Conservation (phyloP, 2,888 invertebrate genomes). For the Trichopoda pennipes region DNA sequence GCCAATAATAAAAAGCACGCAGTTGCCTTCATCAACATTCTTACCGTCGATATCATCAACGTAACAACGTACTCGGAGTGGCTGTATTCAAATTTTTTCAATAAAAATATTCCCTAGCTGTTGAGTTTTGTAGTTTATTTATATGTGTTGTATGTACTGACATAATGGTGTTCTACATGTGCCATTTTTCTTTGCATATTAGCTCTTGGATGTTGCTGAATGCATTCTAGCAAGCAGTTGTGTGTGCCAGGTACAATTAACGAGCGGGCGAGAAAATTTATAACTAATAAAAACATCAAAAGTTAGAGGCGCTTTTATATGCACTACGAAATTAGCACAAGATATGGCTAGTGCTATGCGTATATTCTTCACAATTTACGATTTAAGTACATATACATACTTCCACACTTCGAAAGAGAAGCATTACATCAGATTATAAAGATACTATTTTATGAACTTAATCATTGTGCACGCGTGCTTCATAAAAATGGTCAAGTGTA, state of each 20-base stretch:
- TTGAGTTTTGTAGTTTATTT: constrained; percentile 62
- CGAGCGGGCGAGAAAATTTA: constrained; percentile 50
- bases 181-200: constrained; percentile 15
- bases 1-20: constrained; percentile 3
- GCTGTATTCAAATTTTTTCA: constrained; percentile 75
- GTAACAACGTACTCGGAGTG: constrained; percentile 43
- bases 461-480: constrained; percentile 34
- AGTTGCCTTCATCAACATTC: constrained; percentile 38
- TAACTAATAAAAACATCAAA: constrained; percentile 56
- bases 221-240: constrained; percentile 9
- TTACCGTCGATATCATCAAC: constrained; percentile 37
- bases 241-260: constrained; percentile 44
- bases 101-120: constrained; percentile 78
- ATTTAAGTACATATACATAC: background rate
- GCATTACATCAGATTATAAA: constrained; percentile 16
- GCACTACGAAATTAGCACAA: constrained; percentile 60
- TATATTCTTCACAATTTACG: constrained; percentile 10
- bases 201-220: constrained; percentile 3
- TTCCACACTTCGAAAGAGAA: background rate
- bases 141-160: constrained; percentile 37
- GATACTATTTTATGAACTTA: constrained; percentile 36
- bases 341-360: constrained; percentile 23
- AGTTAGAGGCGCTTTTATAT: constrained; percentile 61
- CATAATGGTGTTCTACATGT: constrained; percentile 45
- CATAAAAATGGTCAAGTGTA: constrained; percentile 49